Percentiles rank a stretch among this genome's conserved stretches.
Evolutionary conservation across 2,797 vertebrate genomes (phyloP).

Genomic region (Acanthurus tractus): DNA sequence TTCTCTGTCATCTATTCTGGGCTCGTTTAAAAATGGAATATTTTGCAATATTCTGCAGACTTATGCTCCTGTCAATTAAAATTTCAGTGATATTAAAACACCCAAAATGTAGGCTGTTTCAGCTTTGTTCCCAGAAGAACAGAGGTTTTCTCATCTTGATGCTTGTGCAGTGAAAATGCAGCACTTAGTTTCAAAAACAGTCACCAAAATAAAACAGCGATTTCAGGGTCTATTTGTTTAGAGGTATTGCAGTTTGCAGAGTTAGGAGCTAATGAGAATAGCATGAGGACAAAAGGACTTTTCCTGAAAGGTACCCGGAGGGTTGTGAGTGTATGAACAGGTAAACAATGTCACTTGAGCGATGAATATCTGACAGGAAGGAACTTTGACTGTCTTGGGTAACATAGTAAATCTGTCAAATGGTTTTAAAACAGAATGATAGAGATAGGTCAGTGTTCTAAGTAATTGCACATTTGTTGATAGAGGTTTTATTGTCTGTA

Average conservation of each 20-base stretch:
- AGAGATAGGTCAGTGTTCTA: neutral
- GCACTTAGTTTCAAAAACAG: neutral
- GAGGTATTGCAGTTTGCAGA: neutral
- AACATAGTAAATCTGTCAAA: neutral
- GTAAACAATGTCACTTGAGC: neutral
- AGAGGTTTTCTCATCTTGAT: neutral
- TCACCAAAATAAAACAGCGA: neutral
- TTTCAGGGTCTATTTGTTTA: neutral
- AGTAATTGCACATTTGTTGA: neutral
- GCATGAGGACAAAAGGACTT: neutral
- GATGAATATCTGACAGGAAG: neutral
- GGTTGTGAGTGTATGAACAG: neutral
- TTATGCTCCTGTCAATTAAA: neutral
- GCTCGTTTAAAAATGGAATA: neutral
- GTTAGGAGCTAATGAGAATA: too few relatives aligned
- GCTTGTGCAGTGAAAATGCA: neutral
- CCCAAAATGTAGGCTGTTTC: neutral
- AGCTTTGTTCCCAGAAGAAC: neutral
- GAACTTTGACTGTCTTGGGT: neutral
- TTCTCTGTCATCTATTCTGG: neutral
- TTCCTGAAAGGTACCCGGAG: neutral
- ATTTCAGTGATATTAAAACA: neutral
- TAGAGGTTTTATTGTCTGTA: neutral
- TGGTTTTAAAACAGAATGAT: too few relatives aligned
- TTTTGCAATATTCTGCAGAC: neutral